Evolutionary conservation across 2,113 vertebrate species (phyloP), one percentile per base, ranked within the genome.

Genomic region (Carassius gibelio): DNA sequence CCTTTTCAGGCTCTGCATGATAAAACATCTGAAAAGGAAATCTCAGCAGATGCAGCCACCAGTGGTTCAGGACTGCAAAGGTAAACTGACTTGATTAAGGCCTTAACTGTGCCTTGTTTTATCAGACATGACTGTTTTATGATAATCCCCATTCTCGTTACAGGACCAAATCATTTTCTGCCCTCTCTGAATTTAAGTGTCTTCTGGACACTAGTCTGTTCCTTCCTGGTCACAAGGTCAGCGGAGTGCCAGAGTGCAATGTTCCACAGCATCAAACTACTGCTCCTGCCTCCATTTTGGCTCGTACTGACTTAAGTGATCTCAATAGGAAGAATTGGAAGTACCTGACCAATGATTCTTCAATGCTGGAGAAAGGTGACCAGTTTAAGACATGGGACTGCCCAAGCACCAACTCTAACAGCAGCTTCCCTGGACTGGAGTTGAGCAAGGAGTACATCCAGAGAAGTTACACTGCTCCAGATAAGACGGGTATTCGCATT

Each of bases 401-500:
- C 82, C 94, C 94, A 19, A 95, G 92, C 0, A 88, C 89, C 13
- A 91, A 45, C 84, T 90, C 94, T 76, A 93, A 90, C 87, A 94
- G 91, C 69, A 90, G 91, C 87, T 86, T 95, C 68, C 91, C 92
- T 0, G 92, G 93, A 55, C 94, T 94, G 0, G 93, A 96, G 19
- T 88, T 93, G 0, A 82, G 93, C 5, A 93, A 95, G 82, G 96
- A 95, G 75, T 95, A 94, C 15, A 96, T 97, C 85, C 97, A 97
- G 92, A 96, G 96, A 88, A 99, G 98, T 93, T 95, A 96, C 92
- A 99, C 98, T 0, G 97, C 98, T 0, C 98, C 98, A 0, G 98
- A 99, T 91, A 97, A 97, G 91, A 99, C 97, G 0, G 97, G 98
- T 81, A 99, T 99, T 87, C 95, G 98, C 1, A 98, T 99, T 88